Base-by-base conservation (phyloP, 1,140 invertebrate species). In the Luehdorfia chinensis region DNA sequence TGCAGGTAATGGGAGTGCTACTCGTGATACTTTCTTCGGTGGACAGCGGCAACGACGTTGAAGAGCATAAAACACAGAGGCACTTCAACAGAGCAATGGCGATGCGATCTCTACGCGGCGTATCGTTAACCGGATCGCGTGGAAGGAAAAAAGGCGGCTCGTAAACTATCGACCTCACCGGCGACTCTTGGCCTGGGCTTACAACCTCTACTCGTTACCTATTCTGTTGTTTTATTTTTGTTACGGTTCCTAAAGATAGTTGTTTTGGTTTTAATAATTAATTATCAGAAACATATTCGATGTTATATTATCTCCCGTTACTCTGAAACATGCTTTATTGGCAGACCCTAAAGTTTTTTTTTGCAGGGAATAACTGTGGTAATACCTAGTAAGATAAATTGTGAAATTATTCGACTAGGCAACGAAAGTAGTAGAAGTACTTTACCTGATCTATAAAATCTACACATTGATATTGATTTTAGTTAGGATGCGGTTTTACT, bases 81-180 rank as follows among this genome's bases (percentile, higher is more conserved):
- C 94, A 95, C 71, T 95, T 95, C 69, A 95, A 95, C 83, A 88
- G 94, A 39, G 93, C 94, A 1, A 94, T 95, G 92, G 93, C 94
- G 2, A 95, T 95, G 94, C 88, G 93, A 12, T 93, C 93, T 36
- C 87, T 96, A 13, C 88, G 91, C 16, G 88, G 92, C 13, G 83
- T 84, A 13, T 58, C 81, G 9, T 48, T 86, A 8, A 50, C 76
- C 14, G 75, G 69, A 32, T 46, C 77, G 0, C 59, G 81, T 13
- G 73, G 78, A 1, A 68, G 80, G 1, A 87, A 86, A 58, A 88
- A 87, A 65, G 78, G 75, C 13, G 75, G 71, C 45, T 73, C 80
- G 8, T 87, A 84, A 70, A 14, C 19, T 34, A 43, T 9, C 6
- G 49, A 32, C 25, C 15, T 4, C 19, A 23, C 39, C 33, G 18